phyloP scores from a whole-genome alignment of 2,888 invertebrate species.

The Diarsia rubi region DNA sequence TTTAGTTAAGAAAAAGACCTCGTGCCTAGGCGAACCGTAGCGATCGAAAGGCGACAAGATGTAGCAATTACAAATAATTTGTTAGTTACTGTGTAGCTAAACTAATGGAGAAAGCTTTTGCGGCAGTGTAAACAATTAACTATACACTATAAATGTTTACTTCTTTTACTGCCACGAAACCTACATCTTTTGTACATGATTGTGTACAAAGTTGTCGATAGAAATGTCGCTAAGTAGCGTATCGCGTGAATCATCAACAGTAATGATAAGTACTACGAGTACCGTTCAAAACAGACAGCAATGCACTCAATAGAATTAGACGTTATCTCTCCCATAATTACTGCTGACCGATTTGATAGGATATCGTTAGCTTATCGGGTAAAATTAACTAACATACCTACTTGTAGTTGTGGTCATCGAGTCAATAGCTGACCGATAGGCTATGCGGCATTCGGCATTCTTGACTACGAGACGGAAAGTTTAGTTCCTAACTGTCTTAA shows the following conservation, averaged over 20 bases:
- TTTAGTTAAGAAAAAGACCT: not conserved
- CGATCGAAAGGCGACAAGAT: not conserved
- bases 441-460: not conserved
- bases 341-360: slow-evolving; percentile 37
- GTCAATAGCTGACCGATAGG: slow-evolving; percentile 3
- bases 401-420: slow-evolving; percentile 16
- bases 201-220: not conserved
- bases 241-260: slow-evolving; percentile 12
- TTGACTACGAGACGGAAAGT: not conserved
- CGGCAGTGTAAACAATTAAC: not conserved
- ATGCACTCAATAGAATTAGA: slow-evolving; percentile 18
- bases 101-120: not conserved
- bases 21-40: not conserved
- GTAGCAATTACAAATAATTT: not conserved
- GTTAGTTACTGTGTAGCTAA: not conserved
- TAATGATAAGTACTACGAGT: not conserved
- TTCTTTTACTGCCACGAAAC: not conserved
- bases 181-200: not conserved
- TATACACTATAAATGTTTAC: not conserved
- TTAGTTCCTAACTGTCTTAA: not conserved
- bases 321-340: slow-evolving; percentile 35
- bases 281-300: slow-evolving; percentile 12
- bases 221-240: not conserved
- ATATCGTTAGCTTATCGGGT: slow-evolving; percentile 36
- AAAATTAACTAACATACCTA: slow-evolving; percentile 1